phyloP scores from a whole-genome alignment of 2,113 vertebrate species.

The Nycticebus coucang region DNA sequence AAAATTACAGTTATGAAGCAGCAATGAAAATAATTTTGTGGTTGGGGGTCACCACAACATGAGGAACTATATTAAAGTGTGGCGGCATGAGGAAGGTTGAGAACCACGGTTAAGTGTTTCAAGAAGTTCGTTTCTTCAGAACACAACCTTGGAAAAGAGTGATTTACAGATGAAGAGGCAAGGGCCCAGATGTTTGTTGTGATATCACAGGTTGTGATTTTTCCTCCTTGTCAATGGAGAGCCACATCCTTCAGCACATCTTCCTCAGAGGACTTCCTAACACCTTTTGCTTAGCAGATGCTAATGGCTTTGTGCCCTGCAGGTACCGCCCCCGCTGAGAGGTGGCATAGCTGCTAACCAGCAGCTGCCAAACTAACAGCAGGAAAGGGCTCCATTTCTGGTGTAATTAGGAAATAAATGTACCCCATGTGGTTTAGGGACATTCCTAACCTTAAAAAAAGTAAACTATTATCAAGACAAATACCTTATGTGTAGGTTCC shows the following conservation, averaged over 20 bases:
- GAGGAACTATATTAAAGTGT: too few species aligned
- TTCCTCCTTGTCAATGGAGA: neutral
- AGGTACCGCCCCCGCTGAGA: neutral
- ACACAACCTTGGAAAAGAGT: neutral
- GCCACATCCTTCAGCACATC: neutral
- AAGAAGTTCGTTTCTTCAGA: neutral
- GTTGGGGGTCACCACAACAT: too few species aligned
- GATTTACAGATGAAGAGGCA: neutral
- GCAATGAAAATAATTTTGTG: too few species aligned
- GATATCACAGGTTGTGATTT: neutral
- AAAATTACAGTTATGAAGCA: too few species aligned
- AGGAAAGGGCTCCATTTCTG: conserved; percentile 21
- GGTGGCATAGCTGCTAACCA: neutral
- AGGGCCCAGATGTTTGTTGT: neutral
- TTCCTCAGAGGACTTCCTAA: neutral
- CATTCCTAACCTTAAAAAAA: conserved; percentile 30
- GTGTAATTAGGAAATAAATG: conserved; percentile 63
- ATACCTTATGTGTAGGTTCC: neutral
- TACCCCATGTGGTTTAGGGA: conserved; percentile 30
- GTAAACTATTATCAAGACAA: conserved; percentile 29
- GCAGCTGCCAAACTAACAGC: conserved; percentile 8
- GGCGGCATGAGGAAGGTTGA: too few species aligned
- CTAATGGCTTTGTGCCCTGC: conserved; percentile 22
- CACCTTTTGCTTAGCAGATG: conserved; percentile 41
- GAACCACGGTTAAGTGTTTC: neutral